phyloP scores from a whole-genome alignment of 2,113 vertebrate genomes.

The Camelus bactrianus region DNA sequence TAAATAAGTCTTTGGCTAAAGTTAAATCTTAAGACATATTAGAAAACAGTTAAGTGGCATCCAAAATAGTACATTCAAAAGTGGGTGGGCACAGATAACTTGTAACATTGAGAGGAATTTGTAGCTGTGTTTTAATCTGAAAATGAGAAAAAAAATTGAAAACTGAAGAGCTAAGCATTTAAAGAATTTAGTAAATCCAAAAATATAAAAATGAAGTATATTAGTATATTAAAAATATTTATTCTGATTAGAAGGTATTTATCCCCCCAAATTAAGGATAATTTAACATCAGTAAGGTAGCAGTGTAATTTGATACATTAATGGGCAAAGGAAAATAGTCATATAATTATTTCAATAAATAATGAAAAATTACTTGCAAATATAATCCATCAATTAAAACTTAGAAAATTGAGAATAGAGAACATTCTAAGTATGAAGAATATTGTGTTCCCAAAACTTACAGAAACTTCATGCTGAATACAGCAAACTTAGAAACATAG shows the following conservation, averaged over 20 bases:
- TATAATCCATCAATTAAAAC: background rate
- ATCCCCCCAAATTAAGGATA: background rate
- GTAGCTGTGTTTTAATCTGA: background rate
- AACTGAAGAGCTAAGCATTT: background rate
- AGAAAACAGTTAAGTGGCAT: background rate
- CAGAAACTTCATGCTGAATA: background rate
- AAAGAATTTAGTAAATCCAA: background rate
- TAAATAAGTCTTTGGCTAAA: background rate
- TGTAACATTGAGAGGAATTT: background rate
- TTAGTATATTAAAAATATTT: background rate
- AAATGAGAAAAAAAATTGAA: background rate
- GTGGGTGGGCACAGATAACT: background rate
- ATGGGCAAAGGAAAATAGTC: background rate
- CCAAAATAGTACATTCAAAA: background rate
- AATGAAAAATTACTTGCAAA: background rate
- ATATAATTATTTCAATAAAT: background rate
- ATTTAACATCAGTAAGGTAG: background rate
- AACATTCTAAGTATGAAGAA: background rate
- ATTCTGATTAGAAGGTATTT: background rate
- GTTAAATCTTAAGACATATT: background rate
- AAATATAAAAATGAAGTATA: background rate
- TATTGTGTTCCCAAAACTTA: background rate
- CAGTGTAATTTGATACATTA: background rate
- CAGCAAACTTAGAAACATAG: background rate
- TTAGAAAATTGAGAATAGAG: background rate